Conservation (phyloP, 2,888 invertebrate species). For the Stratiomys singularior region DNA sequence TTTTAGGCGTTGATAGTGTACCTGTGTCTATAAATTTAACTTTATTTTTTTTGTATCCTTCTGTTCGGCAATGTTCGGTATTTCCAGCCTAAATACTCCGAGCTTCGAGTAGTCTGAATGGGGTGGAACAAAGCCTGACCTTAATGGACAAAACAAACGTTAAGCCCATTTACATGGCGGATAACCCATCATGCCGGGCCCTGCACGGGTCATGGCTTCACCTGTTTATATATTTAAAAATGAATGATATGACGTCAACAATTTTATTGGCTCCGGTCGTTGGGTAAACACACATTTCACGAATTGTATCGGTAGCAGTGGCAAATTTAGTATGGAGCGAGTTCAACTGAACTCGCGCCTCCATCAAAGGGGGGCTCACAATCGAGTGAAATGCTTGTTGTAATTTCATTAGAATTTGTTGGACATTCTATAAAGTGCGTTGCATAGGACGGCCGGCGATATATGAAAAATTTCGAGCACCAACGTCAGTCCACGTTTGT, state of each 20-base stretch:
- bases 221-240: neutral
- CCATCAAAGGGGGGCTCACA: neutral
- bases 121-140: neutral
- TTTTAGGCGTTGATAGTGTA: no score
- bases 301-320: neutral
- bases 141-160: neutral
- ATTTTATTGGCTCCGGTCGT: neutral
- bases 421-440: neutral
- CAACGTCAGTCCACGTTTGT: neutral
- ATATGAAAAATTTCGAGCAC: neutral
- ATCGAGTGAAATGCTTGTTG: neutral
- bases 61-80: no score
- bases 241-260: conserved; percentile 6
- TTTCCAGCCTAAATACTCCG: neutral
- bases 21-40: no score
- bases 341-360: neutral
- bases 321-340: neutral
- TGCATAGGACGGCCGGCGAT: neutral
- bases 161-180: neutral
- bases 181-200: neutral
- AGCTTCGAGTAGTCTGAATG: neutral
- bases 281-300: conserved; percentile 4
- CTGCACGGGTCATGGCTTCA: neutral
- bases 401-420: conserved; percentile 23
- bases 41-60: no score